Evolutionary conservation across 2,113 vertebrate genomes (phyloP).

Genomic region (Xyrauchen texanus): DNA sequence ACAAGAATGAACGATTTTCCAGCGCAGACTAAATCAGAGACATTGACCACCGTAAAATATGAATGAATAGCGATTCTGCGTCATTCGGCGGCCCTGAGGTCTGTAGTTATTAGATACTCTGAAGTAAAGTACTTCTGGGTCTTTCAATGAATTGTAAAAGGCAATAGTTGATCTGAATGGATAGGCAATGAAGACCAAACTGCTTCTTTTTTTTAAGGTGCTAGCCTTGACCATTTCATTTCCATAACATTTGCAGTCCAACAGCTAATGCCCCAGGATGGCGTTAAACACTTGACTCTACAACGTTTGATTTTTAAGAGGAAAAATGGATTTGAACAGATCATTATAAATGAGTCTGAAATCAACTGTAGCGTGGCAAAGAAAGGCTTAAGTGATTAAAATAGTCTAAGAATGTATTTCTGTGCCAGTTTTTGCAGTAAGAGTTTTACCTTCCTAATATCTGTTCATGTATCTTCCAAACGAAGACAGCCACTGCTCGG

Average conservation of each 20-base stretch:
- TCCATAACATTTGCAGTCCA: constrained; percentile 19
- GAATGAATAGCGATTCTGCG: constrained; percentile 10
- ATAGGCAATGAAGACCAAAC: background rate
- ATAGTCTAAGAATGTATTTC: background rate
- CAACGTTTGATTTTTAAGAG: constrained; percentile 21
- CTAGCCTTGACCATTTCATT: constrained; percentile 19
- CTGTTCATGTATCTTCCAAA: background rate
- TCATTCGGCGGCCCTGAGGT: constrained; percentile 19
- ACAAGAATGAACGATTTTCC: background rate
- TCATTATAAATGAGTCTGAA: constrained; percentile 37
- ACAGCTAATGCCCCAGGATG: background rate
- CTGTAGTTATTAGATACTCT: constrained; percentile 25
- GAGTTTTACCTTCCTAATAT: constrained; percentile 28
- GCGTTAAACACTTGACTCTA: constrained; percentile 2
- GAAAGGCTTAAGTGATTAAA: constrained; percentile 43
- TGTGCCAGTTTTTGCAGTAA: constrained; percentile 9
- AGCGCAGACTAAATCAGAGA: background rate
- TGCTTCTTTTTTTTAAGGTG: background rate
- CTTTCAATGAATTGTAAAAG: constrained; percentile 14
- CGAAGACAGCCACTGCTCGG: background rate
- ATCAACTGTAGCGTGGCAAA: constrained; percentile 25
- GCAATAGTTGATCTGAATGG: background rate
- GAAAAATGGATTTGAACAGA: constrained; percentile 38
- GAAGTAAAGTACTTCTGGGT: background rate
- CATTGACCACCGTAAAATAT: background rate